These are phyloP conservation scores for Dioctria rufipes DNA, from an alignment of 2,888 invertebrate species.

Conservation along the genomic window DNA sequence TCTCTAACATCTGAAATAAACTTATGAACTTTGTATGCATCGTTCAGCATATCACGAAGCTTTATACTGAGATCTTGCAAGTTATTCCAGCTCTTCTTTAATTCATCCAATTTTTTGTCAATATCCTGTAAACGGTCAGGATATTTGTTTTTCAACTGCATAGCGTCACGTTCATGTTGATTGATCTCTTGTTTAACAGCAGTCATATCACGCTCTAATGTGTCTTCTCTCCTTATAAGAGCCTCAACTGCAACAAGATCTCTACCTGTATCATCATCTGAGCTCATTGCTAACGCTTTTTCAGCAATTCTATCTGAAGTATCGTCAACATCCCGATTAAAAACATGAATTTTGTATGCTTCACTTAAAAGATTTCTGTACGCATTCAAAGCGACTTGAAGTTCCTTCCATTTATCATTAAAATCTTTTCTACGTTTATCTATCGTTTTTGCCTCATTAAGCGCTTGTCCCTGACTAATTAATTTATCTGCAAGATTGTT, in stretches of 20 bases:
- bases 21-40: slow-evolving; percentile 88
- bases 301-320: slow-evolving; percentile 92
- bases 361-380: slow-evolving; percentile 88
- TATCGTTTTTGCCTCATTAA: slow-evolving; percentile 79
- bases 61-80: slow-evolving; percentile 79
- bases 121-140: slow-evolving; percentile 84
- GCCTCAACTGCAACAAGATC: slow-evolving; percentile 88
- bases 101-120: slow-evolving; percentile 79
- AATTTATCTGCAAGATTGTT: slow-evolving; percentile 91
- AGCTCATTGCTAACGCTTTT: slow-evolving; percentile 87
- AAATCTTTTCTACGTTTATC: slow-evolving; percentile 86
- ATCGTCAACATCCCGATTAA: slow-evolving; percentile 95
- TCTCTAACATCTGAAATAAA: slow-evolving; percentile 88
- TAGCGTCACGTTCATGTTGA: slow-evolving; percentile 82
- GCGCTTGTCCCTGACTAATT: slow-evolving; percentile 84
- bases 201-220: slow-evolving; percentile 89
- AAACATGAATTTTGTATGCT: slow-evolving; percentile 93
- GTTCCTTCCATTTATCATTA: slow-evolving; percentile 88
- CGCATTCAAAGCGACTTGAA: slow-evolving; percentile 88
- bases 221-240: slow-evolving; percentile 88
- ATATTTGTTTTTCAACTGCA: slow-evolving; percentile 82
- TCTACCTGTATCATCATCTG: slow-evolving; percentile 90
- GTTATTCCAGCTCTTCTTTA: slow-evolving; percentile 85
- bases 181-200: slow-evolving; percentile 86
- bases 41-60: slow-evolving; percentile 79